Conservation (phyloP, 2,797 vertebrate species). For the Alca torda region DNA sequence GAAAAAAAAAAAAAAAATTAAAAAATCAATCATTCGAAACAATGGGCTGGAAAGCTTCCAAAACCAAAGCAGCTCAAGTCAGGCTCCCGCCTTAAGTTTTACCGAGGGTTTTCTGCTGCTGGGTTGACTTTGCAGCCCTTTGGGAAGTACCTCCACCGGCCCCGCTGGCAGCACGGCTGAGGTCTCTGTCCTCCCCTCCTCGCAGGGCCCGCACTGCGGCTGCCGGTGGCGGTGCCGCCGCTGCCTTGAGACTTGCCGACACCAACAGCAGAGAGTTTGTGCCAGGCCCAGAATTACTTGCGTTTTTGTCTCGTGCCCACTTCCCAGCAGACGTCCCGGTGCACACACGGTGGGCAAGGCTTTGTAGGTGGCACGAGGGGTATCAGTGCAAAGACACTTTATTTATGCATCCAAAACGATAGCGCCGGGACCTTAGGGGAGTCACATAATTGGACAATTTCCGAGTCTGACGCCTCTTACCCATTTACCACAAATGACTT, state of each 20-base stretch:
- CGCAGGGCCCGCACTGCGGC: rapidly evolving
- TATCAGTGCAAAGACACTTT: not conserved
- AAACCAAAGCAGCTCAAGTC: not conserved
- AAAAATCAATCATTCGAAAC: not conserved
- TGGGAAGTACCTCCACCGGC: rapidly evolving
- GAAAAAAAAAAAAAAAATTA: not conserved
- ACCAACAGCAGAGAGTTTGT: not conserved
- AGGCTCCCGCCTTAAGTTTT: not conserved
- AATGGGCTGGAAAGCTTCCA: not conserved
- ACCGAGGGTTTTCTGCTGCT: not conserved
- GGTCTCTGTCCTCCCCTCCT: not conserved
- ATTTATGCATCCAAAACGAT: not conserved
- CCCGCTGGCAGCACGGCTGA: not conserved
- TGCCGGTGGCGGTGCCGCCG: rapidly evolving
- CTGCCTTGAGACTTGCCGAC: not conserved
- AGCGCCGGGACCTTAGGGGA: not conserved
- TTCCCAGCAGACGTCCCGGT: not conserved
- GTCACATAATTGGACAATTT: not conserved
- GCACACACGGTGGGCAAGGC: not conserved
- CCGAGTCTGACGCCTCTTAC: not conserved
- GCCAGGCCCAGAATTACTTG: not conserved
- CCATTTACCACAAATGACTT: not conserved
- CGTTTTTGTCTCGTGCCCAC: not conserved
- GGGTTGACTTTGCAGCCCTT: not conserved
- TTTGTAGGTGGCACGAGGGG: not conserved